These are phyloP conservation scores for Phocoena phocoena DNA, from an alignment of 2,113 vertebrate genomes.

Conservation along the genomic window DNA sequence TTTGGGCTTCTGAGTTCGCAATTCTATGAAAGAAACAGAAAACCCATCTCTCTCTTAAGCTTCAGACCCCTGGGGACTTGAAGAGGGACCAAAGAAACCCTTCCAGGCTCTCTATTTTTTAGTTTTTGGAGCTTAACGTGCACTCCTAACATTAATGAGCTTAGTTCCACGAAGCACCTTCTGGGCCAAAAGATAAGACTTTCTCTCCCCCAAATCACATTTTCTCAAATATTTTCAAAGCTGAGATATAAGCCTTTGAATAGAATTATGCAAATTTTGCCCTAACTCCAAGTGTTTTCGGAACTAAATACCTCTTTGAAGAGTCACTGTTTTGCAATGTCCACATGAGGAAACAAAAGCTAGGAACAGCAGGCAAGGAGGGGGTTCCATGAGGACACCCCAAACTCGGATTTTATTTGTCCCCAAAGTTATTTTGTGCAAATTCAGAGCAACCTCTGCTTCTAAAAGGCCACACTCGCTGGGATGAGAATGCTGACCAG, in stretches of 20 bases:
- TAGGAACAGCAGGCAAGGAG: neutral
- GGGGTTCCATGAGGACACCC: accelerated
- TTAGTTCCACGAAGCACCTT: slow-evolving; percentile 53
- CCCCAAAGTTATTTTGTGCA: neutral
- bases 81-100: neutral
- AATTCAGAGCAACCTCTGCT: neutral
- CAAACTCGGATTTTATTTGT: neutral
- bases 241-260: slow-evolving; percentile 57
- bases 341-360: neutral
- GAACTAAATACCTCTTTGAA: neutral
- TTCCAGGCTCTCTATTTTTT: neutral
- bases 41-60: neutral
- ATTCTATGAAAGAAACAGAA: neutral
- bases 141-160: slow-evolving; percentile 45
- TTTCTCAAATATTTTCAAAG: slow-evolving; percentile 62
- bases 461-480: slow-evolving; percentile 6
- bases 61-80: neutral
- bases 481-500: slow-evolving; percentile 51
- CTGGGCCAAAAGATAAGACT: slow-evolving; percentile 70
- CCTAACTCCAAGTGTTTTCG: slow-evolving; percentile 16
- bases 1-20: neutral
- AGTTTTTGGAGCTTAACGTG: neutral
- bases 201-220: neutral
- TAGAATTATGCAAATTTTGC: slow-evolving; percentile 68
- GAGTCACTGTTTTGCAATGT: neutral